These are phyloP conservation scores for Teleogryllus occipitalis DNA, from an alignment of 1,140 invertebrate species.

Conservation along the genomic window DNA sequence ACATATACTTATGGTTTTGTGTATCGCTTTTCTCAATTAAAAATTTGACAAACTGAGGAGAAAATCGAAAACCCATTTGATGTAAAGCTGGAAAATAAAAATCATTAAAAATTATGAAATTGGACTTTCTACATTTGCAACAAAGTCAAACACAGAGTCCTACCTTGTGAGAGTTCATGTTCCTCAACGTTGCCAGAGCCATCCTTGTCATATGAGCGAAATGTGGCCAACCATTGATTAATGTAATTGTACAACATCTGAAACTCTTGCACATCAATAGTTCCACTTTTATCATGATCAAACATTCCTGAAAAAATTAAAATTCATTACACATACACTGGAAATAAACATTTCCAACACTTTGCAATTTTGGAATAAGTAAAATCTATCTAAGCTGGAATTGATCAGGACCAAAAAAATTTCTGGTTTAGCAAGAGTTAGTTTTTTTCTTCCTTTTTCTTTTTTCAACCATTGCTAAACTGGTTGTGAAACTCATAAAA, in stretches of 20 bases:
- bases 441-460: too few species aligned
- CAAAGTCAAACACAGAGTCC: slow-evolving; percentile 6
- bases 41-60: slow-evolving; percentile 65
- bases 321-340: not conserved
- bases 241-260: slow-evolving; percentile 81
- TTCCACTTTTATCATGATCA: slow-evolving; percentile 73
- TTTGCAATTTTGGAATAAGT: not conserved
- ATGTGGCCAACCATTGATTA: slow-evolving; percentile 76
- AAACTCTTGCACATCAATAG: slow-evolving; percentile 81
- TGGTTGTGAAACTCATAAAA: too few species aligned
- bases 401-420: too few species aligned
- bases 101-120: slow-evolving; percentile 9
- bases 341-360: not conserved
- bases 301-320: slow-evolving; percentile 61
- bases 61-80: slow-evolving; percentile 83
- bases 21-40: slow-evolving; percentile 60
- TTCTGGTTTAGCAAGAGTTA: too few species aligned
- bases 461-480: too few species aligned
- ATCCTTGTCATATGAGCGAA: slow-evolving; percentile 73
- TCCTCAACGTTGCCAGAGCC: slow-evolving; percentile 76
- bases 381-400: not conserved
- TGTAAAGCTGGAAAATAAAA: slow-evolving; percentile 52
- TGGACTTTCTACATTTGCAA: not conserved
- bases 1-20: slow-evolving; percentile 51
- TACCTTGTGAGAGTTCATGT: slow-evolving; percentile 66